phyloP scores from a whole-genome alignment of 2,888 invertebrate species.

The Aplocera efformata region DNA sequence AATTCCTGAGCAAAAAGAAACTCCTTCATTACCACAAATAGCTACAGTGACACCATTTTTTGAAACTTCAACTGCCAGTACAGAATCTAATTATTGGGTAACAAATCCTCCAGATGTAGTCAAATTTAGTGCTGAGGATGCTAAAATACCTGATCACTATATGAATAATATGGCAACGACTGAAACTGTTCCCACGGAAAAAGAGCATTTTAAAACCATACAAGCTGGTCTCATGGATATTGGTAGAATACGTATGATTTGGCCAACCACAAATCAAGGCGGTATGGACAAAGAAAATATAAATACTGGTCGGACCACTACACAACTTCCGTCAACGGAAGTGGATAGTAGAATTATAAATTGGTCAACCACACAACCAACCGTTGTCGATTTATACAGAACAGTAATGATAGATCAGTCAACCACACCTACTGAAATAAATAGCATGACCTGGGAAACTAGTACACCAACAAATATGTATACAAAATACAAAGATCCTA shows the following conservation, averaged over 20 bases:
- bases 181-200: conserved; percentile 15
- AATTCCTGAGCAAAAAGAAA: conserved; percentile 36
- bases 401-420: conserved; percentile 6
- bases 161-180: conserved; percentile 31
- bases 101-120: conserved; percentile 54
- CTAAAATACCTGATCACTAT: conserved; percentile 61
- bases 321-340: conserved; percentile 17
- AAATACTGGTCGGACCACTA: conserved; percentile 21
- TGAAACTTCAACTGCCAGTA: conserved; percentile 34
- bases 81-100: conserved; percentile 37
- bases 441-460: background rate
- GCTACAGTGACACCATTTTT: conserved; percentile 42
- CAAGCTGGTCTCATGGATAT: conserved; percentile 1
- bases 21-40: conserved; percentile 29
- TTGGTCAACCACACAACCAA: conserved; percentile 11
- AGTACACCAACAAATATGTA: conserved; percentile 3
- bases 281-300: conserved; percentile 28
- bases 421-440: conserved; percentile 6
- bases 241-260: conserved; percentile 1
- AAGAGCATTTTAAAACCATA: conserved; percentile 24
- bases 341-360: conserved; percentile 28
- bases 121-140: conserved; percentile 65
- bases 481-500: background rate
- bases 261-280: conserved; percentile 20
- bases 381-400: conserved; percentile 10